Evolutionary conservation across 2,797 vertebrate genomes (phyloP).

Genomic region (Alosa sapidissima): DNA sequence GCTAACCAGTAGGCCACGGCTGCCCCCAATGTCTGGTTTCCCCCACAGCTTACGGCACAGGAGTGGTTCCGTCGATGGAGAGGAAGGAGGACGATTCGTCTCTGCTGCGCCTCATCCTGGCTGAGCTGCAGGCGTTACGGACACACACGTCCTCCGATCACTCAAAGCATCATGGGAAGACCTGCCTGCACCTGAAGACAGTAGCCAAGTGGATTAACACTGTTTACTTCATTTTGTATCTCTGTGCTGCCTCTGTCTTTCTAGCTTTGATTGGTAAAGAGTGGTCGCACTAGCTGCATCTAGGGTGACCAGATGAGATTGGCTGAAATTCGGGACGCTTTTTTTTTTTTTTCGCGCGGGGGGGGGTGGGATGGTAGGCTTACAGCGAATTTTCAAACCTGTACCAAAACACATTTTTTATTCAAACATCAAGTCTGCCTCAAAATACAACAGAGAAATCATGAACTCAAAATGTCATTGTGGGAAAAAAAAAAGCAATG

Average conservation of each 20-base stretch:
- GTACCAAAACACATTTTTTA: too few species aligned
- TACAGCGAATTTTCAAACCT: too few species aligned
- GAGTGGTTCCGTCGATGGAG: not conserved
- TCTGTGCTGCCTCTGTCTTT: not conserved
- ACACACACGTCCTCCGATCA: not conserved
- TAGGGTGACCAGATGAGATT: too few species aligned
- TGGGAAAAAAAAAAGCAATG: too few species aligned
- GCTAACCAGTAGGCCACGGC: too few species aligned
- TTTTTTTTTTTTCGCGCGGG: too few species aligned
- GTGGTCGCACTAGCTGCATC: not conserved
- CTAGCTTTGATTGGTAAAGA: not conserved
- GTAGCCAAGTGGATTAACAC: not conserved
- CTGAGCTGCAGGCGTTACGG: not conserved
- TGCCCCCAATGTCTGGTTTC: too few species aligned
- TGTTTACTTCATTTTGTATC: not conserved
- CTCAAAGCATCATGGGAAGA: not conserved
- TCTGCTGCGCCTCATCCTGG: not conserved
- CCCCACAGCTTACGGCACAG: not conserved
- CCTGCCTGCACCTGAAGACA: not conserved
- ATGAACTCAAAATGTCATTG: too few species aligned
- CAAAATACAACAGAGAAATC: too few species aligned
- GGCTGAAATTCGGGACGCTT: too few species aligned
- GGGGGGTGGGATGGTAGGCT: too few species aligned
- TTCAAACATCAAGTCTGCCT: too few species aligned
- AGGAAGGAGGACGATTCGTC: not conserved